Evolutionary conservation across 2,113 vertebrate species (phyloP), one percentile per base, ranked within the genome.

Genomic region (Sakesphorus luctuosus): DNA sequence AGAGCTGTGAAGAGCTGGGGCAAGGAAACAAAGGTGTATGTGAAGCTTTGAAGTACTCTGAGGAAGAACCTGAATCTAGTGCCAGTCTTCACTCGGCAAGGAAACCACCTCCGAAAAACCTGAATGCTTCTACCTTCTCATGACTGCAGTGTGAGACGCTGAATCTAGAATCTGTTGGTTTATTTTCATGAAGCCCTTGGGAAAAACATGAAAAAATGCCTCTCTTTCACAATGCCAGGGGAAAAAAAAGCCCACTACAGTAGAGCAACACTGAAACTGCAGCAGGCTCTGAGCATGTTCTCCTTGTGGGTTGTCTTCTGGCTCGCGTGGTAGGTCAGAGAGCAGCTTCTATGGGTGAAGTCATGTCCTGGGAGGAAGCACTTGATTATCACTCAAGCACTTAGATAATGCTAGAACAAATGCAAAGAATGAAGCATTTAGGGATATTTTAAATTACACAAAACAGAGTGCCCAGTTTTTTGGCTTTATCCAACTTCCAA

Each of bases 101-200:
- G 6, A 87, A 95, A 90, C 18, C 7, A 31, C 6, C 33, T 61
- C n/a, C 61, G 36, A 36, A 74, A 88, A 86, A 61, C 7, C 14
- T 17, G 44, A 56, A 52, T 71, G 8, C 4, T 11, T 6, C 3
- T 10, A 15, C 40, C 56, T 89, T n/a, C 66, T 43, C 12, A 43
- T 0, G 6, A 55, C 38, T 4, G 12, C 46, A 69, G 50, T 12
- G 17, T 58, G 47, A 85, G 38, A 61, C 28, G 56, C 3, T 1
- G 5, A 75, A 90, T 74, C 44, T n/a, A 56, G 79, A 76, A 87
- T 71, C 1, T 21, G 13, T 87, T 88, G 46, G 33, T 21, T 92
- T 91, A 33, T 76, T 93, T 93, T 91, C 67, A 29, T 33, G 28
- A 66, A 58, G 28, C 65, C 33, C 35, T 79, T 88, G 88, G 47